These are phyloP conservation scores for Novumbra hubbsi DNA, from an alignment of 2,797 vertebrate genomes.

Conservation along the genomic window DNA sequence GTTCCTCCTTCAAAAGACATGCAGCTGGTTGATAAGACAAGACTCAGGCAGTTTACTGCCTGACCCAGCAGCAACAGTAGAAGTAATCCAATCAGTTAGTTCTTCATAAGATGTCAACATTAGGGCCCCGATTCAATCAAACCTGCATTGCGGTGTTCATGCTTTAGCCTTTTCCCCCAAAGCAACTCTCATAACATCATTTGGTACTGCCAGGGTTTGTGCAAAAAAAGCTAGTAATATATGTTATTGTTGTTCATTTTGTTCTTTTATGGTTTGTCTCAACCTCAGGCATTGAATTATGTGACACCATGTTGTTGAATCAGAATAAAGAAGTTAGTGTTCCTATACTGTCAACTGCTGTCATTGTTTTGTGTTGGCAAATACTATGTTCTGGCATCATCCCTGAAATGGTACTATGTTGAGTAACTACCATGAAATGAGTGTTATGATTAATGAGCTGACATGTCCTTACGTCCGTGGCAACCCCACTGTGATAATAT, in stretches of 20 bases:
- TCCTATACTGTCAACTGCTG: neutral
- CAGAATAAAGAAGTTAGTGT: neutral
- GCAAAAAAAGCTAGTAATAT: neutral
- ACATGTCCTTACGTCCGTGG: neutral
- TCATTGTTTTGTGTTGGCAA: neutral
- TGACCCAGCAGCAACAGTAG: neutral
- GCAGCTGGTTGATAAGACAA: neutral
- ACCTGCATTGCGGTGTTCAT: too few species aligned
- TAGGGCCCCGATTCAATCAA: neutral
- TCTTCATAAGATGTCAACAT: neutral
- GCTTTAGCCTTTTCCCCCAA: too few species aligned
- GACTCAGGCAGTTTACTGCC: neutral
- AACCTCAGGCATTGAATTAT: constrained; percentile 1
- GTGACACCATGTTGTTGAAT: neutral
- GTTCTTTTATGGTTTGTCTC: neutral
- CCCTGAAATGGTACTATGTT: neutral
- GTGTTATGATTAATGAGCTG: neutral
- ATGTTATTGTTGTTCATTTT: neutral
- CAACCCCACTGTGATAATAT: neutral
- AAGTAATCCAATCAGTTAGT: neutral
- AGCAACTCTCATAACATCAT: too few species aligned
- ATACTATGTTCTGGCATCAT: neutral
- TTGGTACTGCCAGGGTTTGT: too few species aligned
- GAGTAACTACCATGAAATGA: neutral
- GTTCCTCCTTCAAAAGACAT: neutral